Percentiles rank a stretch among this genome's conserved stretches.
phyloP scores from a whole-genome alignment of 2,888 invertebrate species.

The Hemicrepidius hirtus region DNA sequence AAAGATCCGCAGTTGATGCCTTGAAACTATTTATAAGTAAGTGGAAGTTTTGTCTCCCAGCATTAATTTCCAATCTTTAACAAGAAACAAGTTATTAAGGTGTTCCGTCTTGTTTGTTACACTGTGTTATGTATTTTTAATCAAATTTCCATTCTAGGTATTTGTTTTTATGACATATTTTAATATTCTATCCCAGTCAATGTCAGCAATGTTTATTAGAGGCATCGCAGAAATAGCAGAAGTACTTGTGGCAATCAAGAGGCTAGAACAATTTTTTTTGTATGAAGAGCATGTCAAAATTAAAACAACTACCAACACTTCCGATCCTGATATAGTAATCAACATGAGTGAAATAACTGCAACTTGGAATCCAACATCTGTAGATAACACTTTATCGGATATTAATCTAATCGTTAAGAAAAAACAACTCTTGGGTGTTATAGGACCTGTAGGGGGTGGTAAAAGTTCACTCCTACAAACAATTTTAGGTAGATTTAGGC shows the following conservation, averaged over 20 bases:
- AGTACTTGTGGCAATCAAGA: slow-evolving; percentile 70
- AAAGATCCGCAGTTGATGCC: no score
- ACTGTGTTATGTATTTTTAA: no score
- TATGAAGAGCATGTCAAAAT: slow-evolving; percentile 66
- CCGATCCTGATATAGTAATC: slow-evolving; percentile 62
- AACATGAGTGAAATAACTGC: slow-evolving; percentile 64
- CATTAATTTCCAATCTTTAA: no score
- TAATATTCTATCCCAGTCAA: slow-evolving; percentile 74
- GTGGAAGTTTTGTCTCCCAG: no score
- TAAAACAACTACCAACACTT: slow-evolving; percentile 58
- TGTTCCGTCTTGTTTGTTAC: no score
- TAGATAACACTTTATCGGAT: slow-evolving; percentile 65
- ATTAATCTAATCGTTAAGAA: slow-evolving; percentile 63
- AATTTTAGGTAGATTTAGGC: slow-evolving; percentile 79
- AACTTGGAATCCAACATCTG: slow-evolving; percentile 66
- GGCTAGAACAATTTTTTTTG: slow-evolving; percentile 69
- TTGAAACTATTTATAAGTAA: no score
- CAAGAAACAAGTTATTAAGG: no score
- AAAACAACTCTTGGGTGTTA: slow-evolving; percentile 72
- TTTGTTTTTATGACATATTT: slow-evolving; percentile 76
- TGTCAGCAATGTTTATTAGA: slow-evolving; percentile 76
- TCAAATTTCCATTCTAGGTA: slow-evolving; percentile 64
- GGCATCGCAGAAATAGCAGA: slow-evolving; percentile 73
- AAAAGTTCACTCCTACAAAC: slow-evolving; percentile 83
- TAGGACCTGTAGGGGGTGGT: slow-evolving; percentile 78